Evolutionary conservation across 2,888 invertebrate species (phyloP), one percentile per base, ranked within the genome.

Genomic region (Rhamphomyia laevipes): DNA sequence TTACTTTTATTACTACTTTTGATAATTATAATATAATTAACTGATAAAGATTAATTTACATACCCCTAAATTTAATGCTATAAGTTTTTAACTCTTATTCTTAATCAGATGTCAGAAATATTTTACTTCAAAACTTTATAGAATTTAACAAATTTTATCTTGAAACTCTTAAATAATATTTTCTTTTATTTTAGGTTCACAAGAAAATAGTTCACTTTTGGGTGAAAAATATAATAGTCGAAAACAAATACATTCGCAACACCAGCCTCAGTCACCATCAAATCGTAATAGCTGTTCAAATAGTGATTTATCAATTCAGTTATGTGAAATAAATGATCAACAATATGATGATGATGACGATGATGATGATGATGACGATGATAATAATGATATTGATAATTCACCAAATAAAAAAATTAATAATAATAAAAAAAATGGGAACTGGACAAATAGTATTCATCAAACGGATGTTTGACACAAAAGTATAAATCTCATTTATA

Each of bases 281-380:
- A 40, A 40, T 11, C 61, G 53, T 53, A 81, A 79, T 42, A 77
- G 76, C 54, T 73, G 70, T 54, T 90, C 90, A 59, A 82, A 84
- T 68, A 90, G 92, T 71, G 89, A 90, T 72, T 75, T 90, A 58
- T 92, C 92, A 47, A 83, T 86, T 47, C 83, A 84, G 67, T 77
- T 93, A 55, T 93, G 93, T 75, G 93, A 93, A 75, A 90, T 94
- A 63, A 92, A 92, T 71, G 88, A 88, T 71, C 86, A 86, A 43
- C 88, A 88, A 66, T 81, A 78, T 61, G 86, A 86, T 69, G 68
- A 69, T 15, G 43, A 53, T 27, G 30, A 27, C 9, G 23, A 27
- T 7, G 23, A 27, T 27, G 23, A 27, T 7, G 9, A 27, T 9
- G 23, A 27, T 27, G 9, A 27, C 9, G 23, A 27, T 27, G 9